phyloP scores from a whole-genome alignment of 2,113 vertebrate species.

The Spea bombifrons region DNA sequence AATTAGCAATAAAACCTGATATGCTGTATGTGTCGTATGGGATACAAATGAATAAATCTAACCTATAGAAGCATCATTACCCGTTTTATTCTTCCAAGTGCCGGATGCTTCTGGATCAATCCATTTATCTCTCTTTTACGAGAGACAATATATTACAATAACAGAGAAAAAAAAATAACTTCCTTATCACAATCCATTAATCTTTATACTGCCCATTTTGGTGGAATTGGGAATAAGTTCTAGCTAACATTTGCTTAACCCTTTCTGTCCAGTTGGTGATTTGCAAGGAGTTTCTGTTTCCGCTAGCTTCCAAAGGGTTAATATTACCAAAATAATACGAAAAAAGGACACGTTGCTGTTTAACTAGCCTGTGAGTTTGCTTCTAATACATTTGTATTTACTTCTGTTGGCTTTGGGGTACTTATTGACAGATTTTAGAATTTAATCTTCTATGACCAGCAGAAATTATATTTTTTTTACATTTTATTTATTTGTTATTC shows the following conservation, averaged over 20 bases:
- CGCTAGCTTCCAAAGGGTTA: too few relatives aligned
- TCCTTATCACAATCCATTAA: slow-evolving; percentile 30
- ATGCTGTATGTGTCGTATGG: slow-evolving; percentile 26
- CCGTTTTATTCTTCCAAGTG: slow-evolving; percentile 29
- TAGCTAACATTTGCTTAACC: slow-evolving; percentile 20
- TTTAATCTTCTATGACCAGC: too few relatives aligned
- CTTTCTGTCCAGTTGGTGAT: not conserved
- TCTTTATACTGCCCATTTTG: slow-evolving; percentile 29
- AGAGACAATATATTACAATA: slow-evolving; percentile 41
- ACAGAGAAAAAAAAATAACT: slow-evolving; percentile 28
- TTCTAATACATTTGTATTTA: too few relatives aligned
- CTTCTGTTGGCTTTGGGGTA: too few relatives aligned
- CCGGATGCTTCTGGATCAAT: slow-evolving; percentile 19
- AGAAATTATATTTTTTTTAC: too few relatives aligned
- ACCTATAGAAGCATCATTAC: slow-evolving; percentile 38
- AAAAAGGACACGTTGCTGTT: too few relatives aligned
- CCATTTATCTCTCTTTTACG: slow-evolving; percentile 44
- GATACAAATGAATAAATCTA: slow-evolving; percentile 37
- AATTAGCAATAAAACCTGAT: slow-evolving; percentile 48
- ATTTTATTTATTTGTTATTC: too few relatives aligned
- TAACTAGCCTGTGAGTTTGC: too few relatives aligned
- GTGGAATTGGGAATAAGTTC: slow-evolving; percentile 16
- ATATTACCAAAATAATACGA: too few relatives aligned
- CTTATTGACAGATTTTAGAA: too few relatives aligned
- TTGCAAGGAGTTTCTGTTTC: not conserved